phyloP scores from a whole-genome alignment of 2,888 invertebrate species.

The Chirona hameri region DNA sequence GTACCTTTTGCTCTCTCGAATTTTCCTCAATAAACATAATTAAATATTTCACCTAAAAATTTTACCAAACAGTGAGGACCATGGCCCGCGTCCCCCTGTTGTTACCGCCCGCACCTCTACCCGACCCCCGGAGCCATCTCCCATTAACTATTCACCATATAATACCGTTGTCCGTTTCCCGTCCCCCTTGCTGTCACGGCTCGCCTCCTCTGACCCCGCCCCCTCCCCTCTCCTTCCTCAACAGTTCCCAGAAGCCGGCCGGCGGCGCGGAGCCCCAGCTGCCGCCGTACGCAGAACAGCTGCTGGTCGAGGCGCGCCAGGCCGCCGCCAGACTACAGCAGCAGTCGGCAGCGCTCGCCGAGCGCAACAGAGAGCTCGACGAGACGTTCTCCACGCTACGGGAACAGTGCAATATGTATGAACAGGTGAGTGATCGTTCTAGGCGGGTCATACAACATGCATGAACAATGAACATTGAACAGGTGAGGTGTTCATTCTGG shows the following conservation, averaged over 20 bases:
- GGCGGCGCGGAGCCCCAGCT: background rate
- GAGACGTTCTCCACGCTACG: slow-evolving; percentile 30
- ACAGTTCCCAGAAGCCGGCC: background rate
- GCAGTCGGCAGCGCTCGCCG: slow-evolving; percentile 33
- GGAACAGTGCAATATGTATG: slow-evolving; percentile 33
- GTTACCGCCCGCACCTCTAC: too few relatives aligned
- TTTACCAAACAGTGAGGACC: too few relatives aligned
- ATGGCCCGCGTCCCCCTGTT: too few relatives aligned
- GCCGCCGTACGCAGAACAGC: slow-evolving; percentile 6
- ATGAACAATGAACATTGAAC: too few relatives aligned
- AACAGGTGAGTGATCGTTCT: slow-evolving; percentile 13
- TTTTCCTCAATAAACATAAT: too few relatives aligned
- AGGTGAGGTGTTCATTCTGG: too few relatives aligned
- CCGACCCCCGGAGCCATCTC: too few relatives aligned
- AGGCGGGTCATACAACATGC: background rate
- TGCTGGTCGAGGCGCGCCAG: slow-evolving; percentile 13
- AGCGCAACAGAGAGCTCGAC: slow-evolving; percentile 34
- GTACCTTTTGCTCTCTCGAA: too few relatives aligned
- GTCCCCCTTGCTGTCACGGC: background rate
- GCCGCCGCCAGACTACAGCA: background rate
- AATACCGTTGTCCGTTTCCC: too few relatives aligned
- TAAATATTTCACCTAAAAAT: too few relatives aligned
- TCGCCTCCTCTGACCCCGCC: background rate
- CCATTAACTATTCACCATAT: too few relatives aligned
- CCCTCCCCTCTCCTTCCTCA: background rate